phyloP scores from a whole-genome alignment of 2,113 vertebrate genomes.

The Malurus elegans region DNA sequence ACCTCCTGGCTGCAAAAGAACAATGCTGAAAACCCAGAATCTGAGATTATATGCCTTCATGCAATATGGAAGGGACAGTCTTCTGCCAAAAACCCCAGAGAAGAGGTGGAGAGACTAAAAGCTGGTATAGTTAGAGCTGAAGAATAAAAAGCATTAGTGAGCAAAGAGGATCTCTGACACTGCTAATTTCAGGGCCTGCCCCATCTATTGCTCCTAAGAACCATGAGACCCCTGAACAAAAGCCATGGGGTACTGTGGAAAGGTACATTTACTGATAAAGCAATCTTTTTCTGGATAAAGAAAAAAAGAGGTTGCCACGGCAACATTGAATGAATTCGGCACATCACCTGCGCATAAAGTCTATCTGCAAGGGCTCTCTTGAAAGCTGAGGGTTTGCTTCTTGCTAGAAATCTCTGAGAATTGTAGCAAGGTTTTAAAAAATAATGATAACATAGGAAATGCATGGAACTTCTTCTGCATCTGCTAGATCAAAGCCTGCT shows the following conservation, averaged over 20 bases:
- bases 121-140: not conserved
- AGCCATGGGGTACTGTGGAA: not conserved
- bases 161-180: not conserved
- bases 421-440: not conserved
- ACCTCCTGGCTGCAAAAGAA: not conserved
- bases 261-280: not conserved
- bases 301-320: not conserved
- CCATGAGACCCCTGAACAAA: not conserved
- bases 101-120: not conserved
- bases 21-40: not conserved
- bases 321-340: not conserved
- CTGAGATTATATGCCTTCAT: not conserved
- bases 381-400: not conserved
- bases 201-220: not conserved
- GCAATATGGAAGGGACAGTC: not conserved
- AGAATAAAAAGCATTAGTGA: not conserved
- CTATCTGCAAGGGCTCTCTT: not conserved
- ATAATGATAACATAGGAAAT: not conserved
- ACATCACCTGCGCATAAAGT: not conserved
- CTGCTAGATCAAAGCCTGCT: not conserved
- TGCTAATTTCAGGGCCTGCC: not conserved
- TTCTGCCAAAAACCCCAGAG: not conserved
- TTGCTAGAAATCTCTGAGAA: not conserved
- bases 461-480: not conserved
- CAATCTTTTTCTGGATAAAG: not conserved